A percentile compares a stretch with the other conserved stretches of the same genome.
These are phyloP conservation scores for Furnarius figulus DNA, from an alignment of 2,113 vertebrate species.

Conservation along the genomic window DNA sequence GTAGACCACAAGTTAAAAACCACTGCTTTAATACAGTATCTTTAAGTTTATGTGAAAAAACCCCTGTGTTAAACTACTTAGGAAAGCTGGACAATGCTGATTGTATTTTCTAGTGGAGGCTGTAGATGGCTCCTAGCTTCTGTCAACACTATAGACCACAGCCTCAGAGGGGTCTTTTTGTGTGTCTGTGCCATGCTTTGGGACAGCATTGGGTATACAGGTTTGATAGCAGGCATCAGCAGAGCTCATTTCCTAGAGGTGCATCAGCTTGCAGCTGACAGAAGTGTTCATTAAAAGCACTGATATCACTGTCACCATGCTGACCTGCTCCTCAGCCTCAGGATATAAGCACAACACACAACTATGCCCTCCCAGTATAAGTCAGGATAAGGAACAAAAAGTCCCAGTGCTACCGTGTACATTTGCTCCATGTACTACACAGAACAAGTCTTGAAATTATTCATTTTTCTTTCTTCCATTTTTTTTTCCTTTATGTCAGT, in stretches of 20 bases:
- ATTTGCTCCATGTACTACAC: background rate
- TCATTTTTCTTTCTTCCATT: background rate
- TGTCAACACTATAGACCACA: background rate
- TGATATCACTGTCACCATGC: background rate
- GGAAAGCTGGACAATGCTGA: background rate
- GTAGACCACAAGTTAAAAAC: background rate
- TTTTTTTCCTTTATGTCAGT: background rate
- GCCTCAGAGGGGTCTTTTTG: background rate
- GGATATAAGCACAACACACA: background rate
- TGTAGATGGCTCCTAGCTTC: background rate
- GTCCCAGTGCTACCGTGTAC: background rate
- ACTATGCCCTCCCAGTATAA: fast-evolving
- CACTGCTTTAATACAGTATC: background rate
- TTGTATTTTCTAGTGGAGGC: background rate
- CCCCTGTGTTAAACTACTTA: background rate
- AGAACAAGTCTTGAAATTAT: background rate
- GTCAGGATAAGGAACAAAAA: background rate
- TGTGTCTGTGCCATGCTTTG: background rate
- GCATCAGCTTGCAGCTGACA: background rate
- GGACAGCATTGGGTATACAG: background rate
- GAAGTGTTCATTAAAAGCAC: background rate
- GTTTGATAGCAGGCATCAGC: background rate
- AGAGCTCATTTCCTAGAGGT: background rate
- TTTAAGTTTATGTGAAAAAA: background rate
- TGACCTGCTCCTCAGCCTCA: background rate